Conservation (phyloP, 1,140 invertebrate species). For the Rhysida immarginata region DNA sequence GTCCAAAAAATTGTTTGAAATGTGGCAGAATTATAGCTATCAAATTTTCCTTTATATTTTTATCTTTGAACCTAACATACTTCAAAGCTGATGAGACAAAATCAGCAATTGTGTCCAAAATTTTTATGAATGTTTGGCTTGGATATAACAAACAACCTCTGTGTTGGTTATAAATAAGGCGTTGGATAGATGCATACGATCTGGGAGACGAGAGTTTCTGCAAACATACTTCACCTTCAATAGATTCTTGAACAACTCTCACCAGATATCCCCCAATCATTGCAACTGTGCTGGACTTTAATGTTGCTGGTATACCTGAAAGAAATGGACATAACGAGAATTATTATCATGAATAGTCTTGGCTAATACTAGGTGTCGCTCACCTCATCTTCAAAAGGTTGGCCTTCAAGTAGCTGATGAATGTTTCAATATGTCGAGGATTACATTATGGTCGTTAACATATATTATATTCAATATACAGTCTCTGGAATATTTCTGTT, state of each 20-base stretch:
- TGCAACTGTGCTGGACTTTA: not conserved
- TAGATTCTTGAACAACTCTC: not conserved
- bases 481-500: too few relatives aligned
- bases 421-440: too few relatives aligned
- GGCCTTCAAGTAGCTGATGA: too few relatives aligned
- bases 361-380: too few relatives aligned
- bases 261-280: not conserved
- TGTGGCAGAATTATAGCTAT: too few relatives aligned
- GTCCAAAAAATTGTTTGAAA: not conserved
- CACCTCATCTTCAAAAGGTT: too few relatives aligned
- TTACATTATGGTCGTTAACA: too few relatives aligned
- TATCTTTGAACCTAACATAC: not conserved
- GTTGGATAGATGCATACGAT: not conserved
- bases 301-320: not conserved
- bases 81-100: not conserved
- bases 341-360: too few relatives aligned
- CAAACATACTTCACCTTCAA: not conserved
- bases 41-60: not conserved
- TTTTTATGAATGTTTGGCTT: not conserved
- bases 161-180: not conserved
- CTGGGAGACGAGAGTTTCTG: not conserved
- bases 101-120: not conserved
- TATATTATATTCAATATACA: too few relatives aligned
- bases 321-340: too few relatives aligned
- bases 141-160: not conserved